Conservation (phyloP, 2,113 vertebrate genomes). For the Phrynosoma blainvillii region DNA sequence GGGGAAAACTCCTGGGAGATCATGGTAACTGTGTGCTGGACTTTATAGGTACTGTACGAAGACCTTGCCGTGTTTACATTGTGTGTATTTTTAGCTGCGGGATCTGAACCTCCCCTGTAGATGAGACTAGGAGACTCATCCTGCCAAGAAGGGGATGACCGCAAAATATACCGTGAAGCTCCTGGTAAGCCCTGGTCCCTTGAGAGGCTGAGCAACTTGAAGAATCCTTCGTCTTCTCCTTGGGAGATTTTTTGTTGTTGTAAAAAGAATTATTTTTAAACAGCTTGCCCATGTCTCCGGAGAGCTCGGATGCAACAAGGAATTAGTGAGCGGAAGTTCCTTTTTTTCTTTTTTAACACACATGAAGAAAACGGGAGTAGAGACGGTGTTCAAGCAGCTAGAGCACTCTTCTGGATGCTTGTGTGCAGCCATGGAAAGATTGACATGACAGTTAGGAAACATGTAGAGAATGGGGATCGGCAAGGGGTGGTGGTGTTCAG, state of each 20-base stretch:
- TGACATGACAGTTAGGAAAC: conserved; percentile 20
- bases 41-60: conserved; percentile 77
- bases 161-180: no score
- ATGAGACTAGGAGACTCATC: conserved; percentile 66
- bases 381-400: conserved; percentile 26
- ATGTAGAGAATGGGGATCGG: background rate
- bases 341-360: background rate
- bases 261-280: background rate
- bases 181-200: no score
- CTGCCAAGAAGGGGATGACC: no score
- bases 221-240: conserved; percentile 50
- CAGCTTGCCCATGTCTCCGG: conserved; percentile 34
- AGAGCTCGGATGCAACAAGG: conserved; percentile 22
- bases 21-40: conserved; percentile 79
- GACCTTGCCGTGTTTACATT: conserved; percentile 82
- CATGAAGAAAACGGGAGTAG: conserved; percentile 53
- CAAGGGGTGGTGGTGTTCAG: background rate
- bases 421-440: conserved; percentile 16
- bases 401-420: conserved; percentile 43
- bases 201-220: conserved; percentile 48
- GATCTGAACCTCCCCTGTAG: conserved; percentile 67
- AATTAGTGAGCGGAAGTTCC: conserved; percentile 46
- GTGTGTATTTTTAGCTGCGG: conserved; percentile 73
- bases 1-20: conserved; percentile 69
- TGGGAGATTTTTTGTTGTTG: background rate